A percentile compares a stretch with the other conserved stretches of the same genome.
Conservation (phyloP, 2,113 vertebrate genomes). For the Egretta garzetta region DNA sequence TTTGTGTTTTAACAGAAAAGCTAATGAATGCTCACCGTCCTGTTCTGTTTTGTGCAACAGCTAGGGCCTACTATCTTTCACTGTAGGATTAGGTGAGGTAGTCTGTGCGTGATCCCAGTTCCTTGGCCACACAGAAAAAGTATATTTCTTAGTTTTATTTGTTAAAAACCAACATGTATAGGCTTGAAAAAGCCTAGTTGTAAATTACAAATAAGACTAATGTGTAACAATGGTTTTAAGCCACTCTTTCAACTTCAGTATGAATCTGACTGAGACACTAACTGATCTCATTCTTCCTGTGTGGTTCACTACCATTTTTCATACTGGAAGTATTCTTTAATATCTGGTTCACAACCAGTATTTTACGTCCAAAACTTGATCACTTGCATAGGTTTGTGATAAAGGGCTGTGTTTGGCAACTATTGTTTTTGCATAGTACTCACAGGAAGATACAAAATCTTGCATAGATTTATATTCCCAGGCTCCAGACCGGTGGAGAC, state of each 20-base stretch:
- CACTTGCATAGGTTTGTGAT: background rate
- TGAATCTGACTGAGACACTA: background rate
- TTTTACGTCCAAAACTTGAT: background rate
- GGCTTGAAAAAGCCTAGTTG: background rate
- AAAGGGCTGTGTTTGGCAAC: background rate
- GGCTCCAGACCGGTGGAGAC: conserved; percentile 48
- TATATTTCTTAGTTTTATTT: background rate
- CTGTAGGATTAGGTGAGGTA: background rate
- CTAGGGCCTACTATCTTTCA: background rate
- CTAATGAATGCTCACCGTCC: background rate
- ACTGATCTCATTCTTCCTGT: background rate
- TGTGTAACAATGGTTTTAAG: background rate
- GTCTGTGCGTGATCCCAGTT: background rate
- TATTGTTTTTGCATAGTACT: background rate
- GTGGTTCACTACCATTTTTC: background rate
- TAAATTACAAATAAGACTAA: background rate
- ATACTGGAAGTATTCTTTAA: background rate
- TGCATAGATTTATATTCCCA: conserved; percentile 28
- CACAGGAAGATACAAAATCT: conserved; percentile 3
- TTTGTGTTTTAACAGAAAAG: background rate
- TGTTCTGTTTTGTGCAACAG: background rate
- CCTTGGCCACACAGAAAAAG: background rate
- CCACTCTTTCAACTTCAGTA: background rate
- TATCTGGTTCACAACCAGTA: background rate
- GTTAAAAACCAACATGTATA: background rate